Conservation (phyloP, 2,113 vertebrate species). For the Glaucidium brasilianum region DNA sequence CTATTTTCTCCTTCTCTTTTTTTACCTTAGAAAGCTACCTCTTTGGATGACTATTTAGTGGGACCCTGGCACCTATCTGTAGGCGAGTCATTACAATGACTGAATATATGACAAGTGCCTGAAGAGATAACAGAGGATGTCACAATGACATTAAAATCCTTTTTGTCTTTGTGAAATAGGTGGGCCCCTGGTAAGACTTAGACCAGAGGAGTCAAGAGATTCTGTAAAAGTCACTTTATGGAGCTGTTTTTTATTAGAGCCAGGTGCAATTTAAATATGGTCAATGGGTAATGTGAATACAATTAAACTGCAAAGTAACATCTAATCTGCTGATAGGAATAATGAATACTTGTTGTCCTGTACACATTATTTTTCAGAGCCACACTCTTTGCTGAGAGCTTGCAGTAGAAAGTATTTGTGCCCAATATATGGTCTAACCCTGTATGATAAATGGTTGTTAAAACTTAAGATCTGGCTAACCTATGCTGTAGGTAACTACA, state of each 20-base stretch:
- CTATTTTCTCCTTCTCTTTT: not conserved
- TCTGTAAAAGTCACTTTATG: not conserved
- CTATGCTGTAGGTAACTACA: not conserved
- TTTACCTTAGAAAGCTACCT: not conserved
- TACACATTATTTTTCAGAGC: not conserved
- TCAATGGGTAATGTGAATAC: not conserved
- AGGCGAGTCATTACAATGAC: not conserved
- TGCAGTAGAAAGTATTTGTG: not conserved
- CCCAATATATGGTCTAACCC: not conserved
- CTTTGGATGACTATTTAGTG: not conserved
- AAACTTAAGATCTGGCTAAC: not conserved
- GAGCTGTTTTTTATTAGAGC: not conserved
- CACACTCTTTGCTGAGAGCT: not conserved
- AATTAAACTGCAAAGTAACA: not conserved
- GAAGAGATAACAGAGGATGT: slow-evolving; percentile 22
- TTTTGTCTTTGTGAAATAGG: slow-evolving; percentile 10
- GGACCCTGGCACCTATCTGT: not conserved
- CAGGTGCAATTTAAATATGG: not conserved
- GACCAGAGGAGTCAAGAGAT: not conserved
- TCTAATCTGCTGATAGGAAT: not conserved
- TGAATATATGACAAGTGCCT: slow-evolving; percentile 17
- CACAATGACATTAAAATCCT: not conserved
- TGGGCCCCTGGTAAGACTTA: not conserved
- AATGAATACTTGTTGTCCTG: not conserved
- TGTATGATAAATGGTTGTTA: not conserved